Base-by-base conservation (phyloP, 1,140 invertebrate genomes). In the Plutomurus gul region DNA sequence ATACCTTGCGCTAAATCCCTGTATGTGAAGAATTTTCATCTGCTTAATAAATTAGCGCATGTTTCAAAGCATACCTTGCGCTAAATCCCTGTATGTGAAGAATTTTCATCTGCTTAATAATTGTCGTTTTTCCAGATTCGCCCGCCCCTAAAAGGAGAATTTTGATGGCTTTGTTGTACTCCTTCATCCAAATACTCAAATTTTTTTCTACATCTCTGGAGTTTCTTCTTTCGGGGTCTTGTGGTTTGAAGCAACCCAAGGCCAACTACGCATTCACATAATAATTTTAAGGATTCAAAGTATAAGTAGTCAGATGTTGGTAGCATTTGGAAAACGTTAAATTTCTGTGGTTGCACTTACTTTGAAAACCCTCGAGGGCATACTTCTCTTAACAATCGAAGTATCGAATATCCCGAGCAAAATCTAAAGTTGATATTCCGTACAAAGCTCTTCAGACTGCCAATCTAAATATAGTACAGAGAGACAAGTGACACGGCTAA, bases 101-200 rank as follows among this genome's bases (percentile, higher is more conserved):
- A 82, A 93, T 93, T 85, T 91, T 92, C 93, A 94, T 94, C 86
- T 94, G 93, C 84, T 94, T 93, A 16, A 94, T 90, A 46, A 94
- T 93, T 0, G 93, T 94, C 0, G 92, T 93, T 85, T 94, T 94
- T 11, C 91, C 91, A 22, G 91, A 90, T 82, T 92, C 91, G 0
- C 91, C 91, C 0, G 91, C 89, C 5, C 83, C 84, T 4, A 93
- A 84, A 0, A 93, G 85, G 33, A 93, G 85, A 30, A 93, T 86
- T 86, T 92, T 92, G 10, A 92, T 90, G 1, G 89, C 88, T 70
- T 86, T 86, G 33, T 85, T 82, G 49, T 87, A 87, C 8, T 85
- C 77, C 76, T 85, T 85, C 81, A 84, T 86, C 85, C 85, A 86
- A 75, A 51, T 81, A 76, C 89, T 84, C 3, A 87, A 82, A 78